phyloP scores from a whole-genome alignment of 2,888 invertebrate genomes.

The Andrena fulva region DNA sequence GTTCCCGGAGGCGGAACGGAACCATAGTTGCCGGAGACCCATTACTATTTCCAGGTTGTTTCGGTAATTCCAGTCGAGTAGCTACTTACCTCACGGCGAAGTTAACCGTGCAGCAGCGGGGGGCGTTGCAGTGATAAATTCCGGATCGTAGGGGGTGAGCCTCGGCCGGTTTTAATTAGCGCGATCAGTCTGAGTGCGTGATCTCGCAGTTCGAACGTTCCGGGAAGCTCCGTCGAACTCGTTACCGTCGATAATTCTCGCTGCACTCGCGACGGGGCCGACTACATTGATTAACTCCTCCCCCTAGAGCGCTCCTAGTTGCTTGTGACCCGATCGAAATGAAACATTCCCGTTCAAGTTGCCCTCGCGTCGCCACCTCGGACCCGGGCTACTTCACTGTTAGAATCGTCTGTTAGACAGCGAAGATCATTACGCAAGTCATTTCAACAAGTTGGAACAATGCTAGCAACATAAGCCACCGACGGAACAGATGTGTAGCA shows the following conservation, averaged over 20 bases:
- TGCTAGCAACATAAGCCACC: too few species aligned
- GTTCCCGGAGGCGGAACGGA: conserved; percentile 43
- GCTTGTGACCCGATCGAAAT: conserved; percentile 7
- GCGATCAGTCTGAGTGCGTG: conserved; percentile 59
- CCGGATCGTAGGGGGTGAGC: conserved; percentile 20
- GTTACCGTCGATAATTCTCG: conserved; percentile 58
- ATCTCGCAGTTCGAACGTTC: conserved; percentile 39
- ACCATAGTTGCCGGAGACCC: conserved; percentile 48
- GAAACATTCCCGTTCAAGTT: conserved; percentile 1
- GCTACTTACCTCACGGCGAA: conserved; percentile 55
- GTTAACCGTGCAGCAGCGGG: conserved; percentile 36
- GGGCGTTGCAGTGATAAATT: conserved; percentile 61
- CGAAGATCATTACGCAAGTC: too few species aligned
- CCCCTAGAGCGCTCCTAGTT: background rate
- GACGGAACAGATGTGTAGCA: too few species aligned
- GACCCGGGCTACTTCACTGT: too few species aligned
- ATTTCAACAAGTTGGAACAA: too few species aligned
- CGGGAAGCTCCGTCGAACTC: conserved; percentile 27
- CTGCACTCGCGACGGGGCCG: conserved; percentile 33
- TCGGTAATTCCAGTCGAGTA: conserved; percentile 59
- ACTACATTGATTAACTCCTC: conserved; percentile 47
- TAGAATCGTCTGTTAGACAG: too few species aligned
- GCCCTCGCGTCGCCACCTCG: too few species aligned
- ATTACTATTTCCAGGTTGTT: conserved; percentile 65
- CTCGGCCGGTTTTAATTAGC: conserved; percentile 62